Percentiles rank a stretch among this genome's conserved stretches.
Conservation (phyloP, 2,888 invertebrate genomes). For the Bellardia pandia region DNA sequence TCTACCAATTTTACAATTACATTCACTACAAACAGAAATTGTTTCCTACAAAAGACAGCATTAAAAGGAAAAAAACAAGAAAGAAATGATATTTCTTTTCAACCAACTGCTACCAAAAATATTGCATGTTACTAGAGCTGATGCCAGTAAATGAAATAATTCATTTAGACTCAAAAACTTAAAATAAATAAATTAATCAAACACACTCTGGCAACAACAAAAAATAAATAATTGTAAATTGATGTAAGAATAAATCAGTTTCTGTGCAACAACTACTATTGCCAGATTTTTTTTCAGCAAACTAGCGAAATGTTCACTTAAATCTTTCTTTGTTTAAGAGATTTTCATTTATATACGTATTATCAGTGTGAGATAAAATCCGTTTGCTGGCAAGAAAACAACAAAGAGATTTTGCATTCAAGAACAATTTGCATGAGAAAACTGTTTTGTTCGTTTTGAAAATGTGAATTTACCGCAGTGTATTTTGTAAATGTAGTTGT, state of each 20-base stretch:
- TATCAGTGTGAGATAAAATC: conserved; percentile 35
- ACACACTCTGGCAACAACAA: conserved; percentile 13
- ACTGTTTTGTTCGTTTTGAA: conserved; percentile 14
- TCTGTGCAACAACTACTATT: conserved; percentile 38
- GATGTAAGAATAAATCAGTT: conserved; percentile 57
- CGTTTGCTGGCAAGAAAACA: conserved; percentile 15
- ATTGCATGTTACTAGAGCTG: conserved; percentile 23
- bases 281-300: background rate
- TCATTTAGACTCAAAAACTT: conserved; percentile 1
- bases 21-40: conserved; percentile 9
- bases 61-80: background rate
- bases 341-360: conserved; percentile 56
- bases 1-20: conserved; percentile 11
- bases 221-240: conserved; percentile 15
- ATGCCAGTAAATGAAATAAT: conserved; percentile 3
- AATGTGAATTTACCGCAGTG: conserved; percentile 43
- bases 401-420: conserved; percentile 45
- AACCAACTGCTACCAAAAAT: no score
- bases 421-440: conserved; percentile 25
- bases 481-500: conserved; percentile 35
- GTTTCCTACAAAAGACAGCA: background rate
- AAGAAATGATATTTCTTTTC: background rate
- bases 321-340: background rate
- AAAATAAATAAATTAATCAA: conserved; percentile 65
- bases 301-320: conserved; percentile 9